phyloP scores from a whole-genome alignment of 2,113 vertebrate genomes.

The Ceyx margarethae region DNA sequence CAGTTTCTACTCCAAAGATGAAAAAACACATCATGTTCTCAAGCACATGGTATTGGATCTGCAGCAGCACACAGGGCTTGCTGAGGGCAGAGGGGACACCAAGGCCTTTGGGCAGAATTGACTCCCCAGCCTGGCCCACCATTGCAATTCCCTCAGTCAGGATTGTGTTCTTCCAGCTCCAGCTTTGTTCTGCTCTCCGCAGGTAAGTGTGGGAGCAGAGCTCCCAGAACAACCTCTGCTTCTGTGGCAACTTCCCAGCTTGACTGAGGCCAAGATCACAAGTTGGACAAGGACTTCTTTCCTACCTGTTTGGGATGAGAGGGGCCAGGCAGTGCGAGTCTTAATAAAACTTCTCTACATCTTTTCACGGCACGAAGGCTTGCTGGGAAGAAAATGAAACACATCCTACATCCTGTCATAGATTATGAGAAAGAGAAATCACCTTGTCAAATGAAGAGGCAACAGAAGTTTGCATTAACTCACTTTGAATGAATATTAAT shows the following conservation, averaged over 20 bases:
- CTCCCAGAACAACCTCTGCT: not conserved
- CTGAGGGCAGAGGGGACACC: not conserved
- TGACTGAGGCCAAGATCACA: not conserved
- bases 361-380: not conserved
- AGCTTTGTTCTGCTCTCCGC: not conserved
- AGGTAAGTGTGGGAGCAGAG: not conserved
- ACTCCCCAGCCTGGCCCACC: not conserved
- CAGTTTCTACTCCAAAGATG: not conserved
- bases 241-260: not conserved
- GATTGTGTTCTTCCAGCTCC: rapidly evolving
- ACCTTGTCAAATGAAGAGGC: not conserved
- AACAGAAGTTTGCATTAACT: not conserved
- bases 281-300: not conserved
- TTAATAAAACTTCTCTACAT: not conserved
- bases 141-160: not conserved
- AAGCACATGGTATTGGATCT: not conserved
- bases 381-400: not conserved
- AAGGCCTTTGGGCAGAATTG: not conserved
- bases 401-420: not conserved
- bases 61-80: not conserved
- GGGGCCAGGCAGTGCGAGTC: not conserved
- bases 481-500: not conserved
- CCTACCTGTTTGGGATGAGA: not conserved
- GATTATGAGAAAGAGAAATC: not conserved
- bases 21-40: not conserved